These are phyloP conservation scores for Andrena cerasifolii DNA, from an alignment of 1,140 invertebrate species.

Conservation along the genomic window DNA sequence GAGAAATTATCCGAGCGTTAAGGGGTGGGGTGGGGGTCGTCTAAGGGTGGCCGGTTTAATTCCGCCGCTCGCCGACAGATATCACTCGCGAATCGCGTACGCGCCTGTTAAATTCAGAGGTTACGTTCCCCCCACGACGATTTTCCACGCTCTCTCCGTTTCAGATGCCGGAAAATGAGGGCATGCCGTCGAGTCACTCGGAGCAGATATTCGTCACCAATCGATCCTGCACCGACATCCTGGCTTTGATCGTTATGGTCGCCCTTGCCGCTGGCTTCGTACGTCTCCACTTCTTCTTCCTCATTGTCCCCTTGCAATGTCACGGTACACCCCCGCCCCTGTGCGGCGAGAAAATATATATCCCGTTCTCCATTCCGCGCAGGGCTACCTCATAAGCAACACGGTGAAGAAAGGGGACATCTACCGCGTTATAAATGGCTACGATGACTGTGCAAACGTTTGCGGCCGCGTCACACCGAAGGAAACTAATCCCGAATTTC, in stretches of 20 bases:
- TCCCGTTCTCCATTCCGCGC: background rate
- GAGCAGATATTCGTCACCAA: conserved; percentile 71
- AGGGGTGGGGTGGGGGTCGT: background rate
- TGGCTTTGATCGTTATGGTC: conserved; percentile 83
- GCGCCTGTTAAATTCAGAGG: background rate
- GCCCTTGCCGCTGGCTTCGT: conserved; percentile 83
- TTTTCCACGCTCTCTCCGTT: conserved; percentile 34
- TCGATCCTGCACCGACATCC: conserved; percentile 85
- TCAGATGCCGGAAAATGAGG: conserved; percentile 63
- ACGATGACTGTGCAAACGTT: conserved; percentile 87
- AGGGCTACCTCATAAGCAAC: conserved; percentile 82
- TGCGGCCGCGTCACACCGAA: conserved; percentile 83
- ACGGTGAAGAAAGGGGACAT: conserved; percentile 84
- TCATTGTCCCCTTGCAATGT: background rate
- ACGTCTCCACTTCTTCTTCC: conserved; percentile 68
- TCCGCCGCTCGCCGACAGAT: conserved; percentile 12
- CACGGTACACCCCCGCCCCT: too few relatives aligned
- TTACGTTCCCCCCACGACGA: background rate
- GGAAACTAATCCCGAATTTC: conserved; percentile 71
- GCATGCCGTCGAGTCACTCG: conserved; percentile 44
- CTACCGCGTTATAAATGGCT: conserved; percentile 85
- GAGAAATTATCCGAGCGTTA: background rate
- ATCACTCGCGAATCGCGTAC: background rate
- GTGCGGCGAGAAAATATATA: background rate
- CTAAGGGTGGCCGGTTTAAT: background rate